Evolutionary conservation across 2,797 vertebrate genomes (phyloP).

Genomic region (Myoxocephalus aenaeus): DNA sequence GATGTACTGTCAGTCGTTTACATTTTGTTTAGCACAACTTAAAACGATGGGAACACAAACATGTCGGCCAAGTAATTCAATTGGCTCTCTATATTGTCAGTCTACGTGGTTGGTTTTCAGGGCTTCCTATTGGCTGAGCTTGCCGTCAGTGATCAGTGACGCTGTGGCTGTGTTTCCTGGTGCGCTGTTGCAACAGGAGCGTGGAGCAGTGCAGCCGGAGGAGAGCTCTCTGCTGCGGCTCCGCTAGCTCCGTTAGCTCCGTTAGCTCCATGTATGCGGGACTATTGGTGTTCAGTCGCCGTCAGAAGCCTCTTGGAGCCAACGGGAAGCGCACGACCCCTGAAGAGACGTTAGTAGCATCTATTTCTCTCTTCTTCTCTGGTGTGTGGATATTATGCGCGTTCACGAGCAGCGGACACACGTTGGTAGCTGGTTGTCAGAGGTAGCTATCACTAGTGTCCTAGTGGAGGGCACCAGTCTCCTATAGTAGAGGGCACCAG

Average conservation of each 20-base stretch:
- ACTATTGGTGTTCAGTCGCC: not conserved
- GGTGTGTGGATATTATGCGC: not conserved
- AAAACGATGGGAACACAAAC: constrained; percentile 43
- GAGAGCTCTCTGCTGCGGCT: not conserved
- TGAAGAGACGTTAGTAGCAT: not conserved
- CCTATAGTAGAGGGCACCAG: not conserved
- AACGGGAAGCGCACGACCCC: too few species aligned
- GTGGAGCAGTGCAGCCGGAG: constrained; percentile 7
- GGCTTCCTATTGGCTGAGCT: constrained; percentile 63
- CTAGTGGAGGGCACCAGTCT: not conserved
- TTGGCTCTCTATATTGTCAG: constrained; percentile 68
- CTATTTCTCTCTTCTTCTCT: not conserved
- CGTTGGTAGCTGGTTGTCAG: not conserved
- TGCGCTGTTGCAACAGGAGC: constrained; percentile 58
- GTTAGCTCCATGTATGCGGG: not conserved
- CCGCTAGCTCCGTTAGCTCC: not conserved
- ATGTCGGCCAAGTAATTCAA: constrained; percentile 21
- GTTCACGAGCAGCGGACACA: not conserved
- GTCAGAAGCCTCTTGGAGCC: not conserved
- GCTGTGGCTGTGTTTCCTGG: constrained; percentile 58
- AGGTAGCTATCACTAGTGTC: constrained; percentile 24
- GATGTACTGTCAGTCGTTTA: constrained; percentile 67
- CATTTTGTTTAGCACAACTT: constrained; percentile 43
- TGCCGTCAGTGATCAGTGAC: constrained; percentile 64
- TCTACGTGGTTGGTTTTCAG: constrained; percentile 1